Evolutionary conservation across 1,140 invertebrate genomes (phyloP).

Genomic region (Holcopasites calliopsidis): DNA sequence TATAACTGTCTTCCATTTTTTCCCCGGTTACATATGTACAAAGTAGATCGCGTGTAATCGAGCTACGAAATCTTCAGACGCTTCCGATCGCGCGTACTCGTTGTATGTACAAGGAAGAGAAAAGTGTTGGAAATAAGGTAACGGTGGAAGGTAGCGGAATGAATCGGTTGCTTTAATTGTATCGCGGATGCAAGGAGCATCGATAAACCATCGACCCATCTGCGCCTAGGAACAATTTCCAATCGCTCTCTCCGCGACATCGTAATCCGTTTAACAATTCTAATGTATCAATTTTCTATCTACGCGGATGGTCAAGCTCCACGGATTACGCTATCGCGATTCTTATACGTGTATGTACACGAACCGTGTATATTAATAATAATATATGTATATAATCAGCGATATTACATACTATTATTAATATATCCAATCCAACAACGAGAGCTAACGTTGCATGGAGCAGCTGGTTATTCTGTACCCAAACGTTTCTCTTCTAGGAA

Average conservation of each 20-base stretch:
- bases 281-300: not conserved
- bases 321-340: slow-evolving; percentile 11
- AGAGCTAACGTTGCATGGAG: no score
- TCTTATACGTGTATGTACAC: not conserved
- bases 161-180: not conserved
- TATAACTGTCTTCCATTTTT: not conserved
- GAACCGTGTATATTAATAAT: slow-evolving; percentile 54
- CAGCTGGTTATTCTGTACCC: no score
- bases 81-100: not conserved
- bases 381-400: slow-evolving; percentile 6
- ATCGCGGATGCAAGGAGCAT: not conserved
- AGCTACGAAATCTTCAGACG: not conserved
- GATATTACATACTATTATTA: slow-evolving; percentile 52
- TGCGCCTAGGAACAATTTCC: slow-evolving; percentile 5
- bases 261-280: not conserved
- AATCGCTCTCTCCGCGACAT: not conserved
- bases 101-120: not conserved
- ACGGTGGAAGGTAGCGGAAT: not conserved
- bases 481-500: slow-evolving; percentile 55
- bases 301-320: not conserved
- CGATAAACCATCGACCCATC: not conserved
- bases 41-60: not conserved
- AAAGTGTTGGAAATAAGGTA: not conserved
- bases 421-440: slow-evolving; percentile 69
- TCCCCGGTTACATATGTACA: not conserved